Conservation (phyloP, 2,797 vertebrate species). For the Micropoecilia bifurca region DNA sequence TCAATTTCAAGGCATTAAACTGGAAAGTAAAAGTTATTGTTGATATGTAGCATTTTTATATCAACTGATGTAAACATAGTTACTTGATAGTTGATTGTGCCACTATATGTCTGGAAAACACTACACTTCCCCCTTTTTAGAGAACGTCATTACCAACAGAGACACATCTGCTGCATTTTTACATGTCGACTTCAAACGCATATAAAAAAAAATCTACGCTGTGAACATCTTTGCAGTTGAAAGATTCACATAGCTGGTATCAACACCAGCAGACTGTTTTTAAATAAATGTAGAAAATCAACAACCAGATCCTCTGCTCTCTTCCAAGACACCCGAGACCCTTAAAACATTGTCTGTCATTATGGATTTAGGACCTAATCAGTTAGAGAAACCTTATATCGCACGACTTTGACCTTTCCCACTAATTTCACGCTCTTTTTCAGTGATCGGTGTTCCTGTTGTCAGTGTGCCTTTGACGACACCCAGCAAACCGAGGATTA, state of each 20-base stretch:
- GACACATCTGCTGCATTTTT: background rate
- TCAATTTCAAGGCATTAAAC: too few relatives aligned
- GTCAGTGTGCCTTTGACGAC: constrained; percentile 44
- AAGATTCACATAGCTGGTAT: too few relatives aligned
- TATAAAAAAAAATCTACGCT: background rate
- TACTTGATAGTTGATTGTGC: too few relatives aligned
- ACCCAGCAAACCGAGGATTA: constrained; percentile 40
- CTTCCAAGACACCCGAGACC: constrained; percentile 10
- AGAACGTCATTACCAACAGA: background rate
- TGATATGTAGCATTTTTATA: too few relatives aligned
- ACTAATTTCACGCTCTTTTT: constrained; percentile 43
- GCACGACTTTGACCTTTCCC: constrained; percentile 54
- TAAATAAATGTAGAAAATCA: constrained; percentile 27
- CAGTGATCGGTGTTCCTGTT: constrained; percentile 56
- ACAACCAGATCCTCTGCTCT: constrained; percentile 12
- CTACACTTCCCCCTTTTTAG: too few relatives aligned
- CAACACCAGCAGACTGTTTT: constrained; percentile 15
- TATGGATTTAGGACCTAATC: constrained; percentile 48
- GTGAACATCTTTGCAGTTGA: background rate
- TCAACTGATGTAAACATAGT: too few relatives aligned
- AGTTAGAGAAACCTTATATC: constrained; percentile 40
- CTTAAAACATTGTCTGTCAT: constrained; percentile 26
- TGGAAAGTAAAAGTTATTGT: too few relatives aligned
- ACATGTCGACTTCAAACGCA: background rate
- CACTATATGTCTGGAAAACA: too few relatives aligned